Evolutionary conservation across 2,888 invertebrate genomes (phyloP).

Genomic region (Byasa hedistus): DNA sequence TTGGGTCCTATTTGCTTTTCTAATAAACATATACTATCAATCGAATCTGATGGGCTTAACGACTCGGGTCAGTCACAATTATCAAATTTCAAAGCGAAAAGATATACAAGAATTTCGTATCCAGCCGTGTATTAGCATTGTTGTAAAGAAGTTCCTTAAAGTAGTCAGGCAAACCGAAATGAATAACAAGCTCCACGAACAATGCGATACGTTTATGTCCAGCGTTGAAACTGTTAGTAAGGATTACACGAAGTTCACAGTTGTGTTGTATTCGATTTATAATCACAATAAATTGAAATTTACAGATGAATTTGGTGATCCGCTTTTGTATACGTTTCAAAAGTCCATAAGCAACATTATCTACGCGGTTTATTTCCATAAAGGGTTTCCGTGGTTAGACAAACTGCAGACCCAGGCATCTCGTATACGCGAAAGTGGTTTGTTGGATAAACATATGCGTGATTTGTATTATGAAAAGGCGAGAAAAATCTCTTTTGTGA

Average conservation of each 20-base stretch:
- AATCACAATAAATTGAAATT: constrained; percentile 42
- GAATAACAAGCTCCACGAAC: constrained; percentile 23
- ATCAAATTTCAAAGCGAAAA: constrained; percentile 46
- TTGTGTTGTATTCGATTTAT: constrained; percentile 43
- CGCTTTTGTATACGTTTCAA: constrained; percentile 35
- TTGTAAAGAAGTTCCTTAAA: constrained; percentile 36
- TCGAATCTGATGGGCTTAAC: constrained; percentile 48
- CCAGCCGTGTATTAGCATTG: constrained; percentile 50
- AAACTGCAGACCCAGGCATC: constrained; percentile 16
- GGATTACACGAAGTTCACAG: constrained; percentile 42
- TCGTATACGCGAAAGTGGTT: constrained; percentile 28
- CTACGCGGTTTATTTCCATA: constrained; percentile 31
- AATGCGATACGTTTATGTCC: constrained; percentile 36
- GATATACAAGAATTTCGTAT: constrained; percentile 40
- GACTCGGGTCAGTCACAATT: constrained; percentile 42
- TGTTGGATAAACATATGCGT: constrained; percentile 22
- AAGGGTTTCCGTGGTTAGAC: constrained; percentile 33
- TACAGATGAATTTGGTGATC: constrained; percentile 42
- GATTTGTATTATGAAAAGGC: constrained; percentile 19
- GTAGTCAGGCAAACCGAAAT: constrained; percentile 31
- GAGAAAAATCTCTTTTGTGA: constrained; percentile 3
- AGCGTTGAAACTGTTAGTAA: constrained; percentile 47
- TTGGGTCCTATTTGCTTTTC: constrained; percentile 53
- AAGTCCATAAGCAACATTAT: constrained; percentile 30
- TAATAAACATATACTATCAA: constrained; percentile 49